A percentile compares a stretch with the other conserved stretches of the same genome.
Evolutionary conservation across 2,113 vertebrate genomes (phyloP).

Genomic region (Brachyhypopomus gauderio): DNA sequence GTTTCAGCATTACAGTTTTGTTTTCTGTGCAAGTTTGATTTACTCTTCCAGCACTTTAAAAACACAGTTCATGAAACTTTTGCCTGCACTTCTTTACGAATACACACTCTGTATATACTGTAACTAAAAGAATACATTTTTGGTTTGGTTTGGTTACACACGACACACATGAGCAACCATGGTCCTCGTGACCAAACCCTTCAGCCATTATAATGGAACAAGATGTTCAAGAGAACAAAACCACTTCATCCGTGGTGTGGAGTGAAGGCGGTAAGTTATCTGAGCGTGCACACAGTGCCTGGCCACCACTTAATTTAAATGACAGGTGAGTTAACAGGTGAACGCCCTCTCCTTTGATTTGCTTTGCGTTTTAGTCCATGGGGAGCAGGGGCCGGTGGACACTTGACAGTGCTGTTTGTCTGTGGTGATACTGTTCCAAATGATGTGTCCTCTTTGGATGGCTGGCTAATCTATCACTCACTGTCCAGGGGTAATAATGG

Average conservation of each 20-base stretch:
- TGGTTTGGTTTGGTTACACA: too few species aligned
- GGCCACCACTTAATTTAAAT: slow-evolving; percentile 31
- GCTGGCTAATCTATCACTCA: slow-evolving; percentile 73
- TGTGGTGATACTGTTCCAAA: slow-evolving; percentile 61
- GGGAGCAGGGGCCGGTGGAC: slow-evolving; percentile 48
- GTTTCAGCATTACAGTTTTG: not conserved
- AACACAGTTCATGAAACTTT: not conserved
- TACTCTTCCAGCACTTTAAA: not conserved
- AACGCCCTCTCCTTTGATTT: slow-evolving; percentile 41
- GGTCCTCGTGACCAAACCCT: not conserved
- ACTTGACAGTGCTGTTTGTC: slow-evolving; percentile 67
- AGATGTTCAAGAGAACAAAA: slow-evolving; percentile 4
- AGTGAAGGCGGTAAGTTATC: slow-evolving; percentile 25
- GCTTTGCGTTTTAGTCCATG: slow-evolving; percentile 42
- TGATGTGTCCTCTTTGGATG: slow-evolving; percentile 70
- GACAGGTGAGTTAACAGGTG: slow-evolving; percentile 49
- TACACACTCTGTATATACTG: too few species aligned
- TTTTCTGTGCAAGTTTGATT: not conserved
- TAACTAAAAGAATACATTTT: not conserved
- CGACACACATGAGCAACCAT: not conserved
- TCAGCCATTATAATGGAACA: not conserved
- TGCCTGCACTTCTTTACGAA: too few species aligned
- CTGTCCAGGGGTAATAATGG: slow-evolving; percentile 68
- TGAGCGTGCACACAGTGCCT: slow-evolving; percentile 13
- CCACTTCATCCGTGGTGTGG: not conserved